phyloP scores from a whole-genome alignment of 2,888 invertebrate species.

The Amphipyra berbera region DNA sequence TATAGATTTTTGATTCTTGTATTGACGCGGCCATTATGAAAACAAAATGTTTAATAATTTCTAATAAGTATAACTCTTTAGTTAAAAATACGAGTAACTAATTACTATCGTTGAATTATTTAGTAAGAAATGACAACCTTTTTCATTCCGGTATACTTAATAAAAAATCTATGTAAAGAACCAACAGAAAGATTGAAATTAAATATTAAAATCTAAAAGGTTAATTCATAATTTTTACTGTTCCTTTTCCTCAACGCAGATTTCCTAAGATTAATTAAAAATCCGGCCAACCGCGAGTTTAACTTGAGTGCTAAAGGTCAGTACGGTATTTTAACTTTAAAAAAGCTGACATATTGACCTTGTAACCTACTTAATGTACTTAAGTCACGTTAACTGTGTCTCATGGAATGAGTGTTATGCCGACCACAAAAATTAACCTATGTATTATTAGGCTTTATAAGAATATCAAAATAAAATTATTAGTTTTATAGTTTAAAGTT shows the following conservation, averaged over 20 bases:
- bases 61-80: too few relatives aligned
- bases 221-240: slow-evolving; percentile 21
- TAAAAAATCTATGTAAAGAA: background rate
- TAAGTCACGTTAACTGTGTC: slow-evolving; percentile 8
- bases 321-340: slow-evolving; percentile 34
- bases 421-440: background rate
- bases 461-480: too few relatives aligned
- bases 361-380: slow-evolving; percentile 24
- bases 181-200: slow-evolving; percentile 22
- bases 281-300: slow-evolving; percentile 42
- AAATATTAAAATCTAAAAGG: slow-evolving; percentile 37
- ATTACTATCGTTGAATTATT: too few relatives aligned
- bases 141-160: background rate
- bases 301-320: slow-evolving; percentile 42
- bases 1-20: too few relatives aligned
- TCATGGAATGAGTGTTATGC: too few relatives aligned
- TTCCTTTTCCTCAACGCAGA: slow-evolving; percentile 34
- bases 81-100: too few relatives aligned
- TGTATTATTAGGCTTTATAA: too few relatives aligned
- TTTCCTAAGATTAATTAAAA: slow-evolving; percentile 52
- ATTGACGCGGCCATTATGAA: too few relatives aligned
- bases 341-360: slow-evolving; percentile 45
- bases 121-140: background rate
- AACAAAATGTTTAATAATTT: too few relatives aligned
- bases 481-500: too few relatives aligned